Conservation (phyloP, 2,113 vertebrate genomes). For the Epinephelus fuscoguttatus region DNA sequence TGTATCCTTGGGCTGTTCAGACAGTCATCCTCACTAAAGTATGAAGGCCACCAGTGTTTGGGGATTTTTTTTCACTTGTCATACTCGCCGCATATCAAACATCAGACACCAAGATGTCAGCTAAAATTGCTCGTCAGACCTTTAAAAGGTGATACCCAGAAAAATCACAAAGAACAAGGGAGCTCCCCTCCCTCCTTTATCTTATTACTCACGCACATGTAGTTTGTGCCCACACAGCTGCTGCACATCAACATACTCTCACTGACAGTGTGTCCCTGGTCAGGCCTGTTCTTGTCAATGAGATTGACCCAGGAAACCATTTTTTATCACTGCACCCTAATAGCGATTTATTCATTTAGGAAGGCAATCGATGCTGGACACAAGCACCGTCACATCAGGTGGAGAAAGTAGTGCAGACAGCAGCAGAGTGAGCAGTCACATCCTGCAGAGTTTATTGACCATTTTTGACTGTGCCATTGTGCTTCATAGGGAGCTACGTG, state of each 20-base stretch:
- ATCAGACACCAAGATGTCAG: background rate
- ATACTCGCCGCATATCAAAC: background rate
- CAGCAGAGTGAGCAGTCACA: background rate
- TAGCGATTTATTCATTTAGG: conserved; percentile 47
- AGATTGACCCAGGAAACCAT: conserved; percentile 23
- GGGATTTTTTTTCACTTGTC: conserved; percentile 17
- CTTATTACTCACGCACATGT: conserved; percentile 32
- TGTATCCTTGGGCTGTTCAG: conserved; percentile 41
- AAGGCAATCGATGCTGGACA: conserved; percentile 30
- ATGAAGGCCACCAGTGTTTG: conserved; percentile 12
- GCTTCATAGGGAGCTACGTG: conserved; percentile 4
- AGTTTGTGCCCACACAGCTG: conserved; percentile 15
- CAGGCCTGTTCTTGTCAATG: conserved; percentile 26
- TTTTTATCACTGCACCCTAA: conserved; percentile 9
- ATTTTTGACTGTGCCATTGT: conserved; percentile 42
- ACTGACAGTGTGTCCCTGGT: background rate
- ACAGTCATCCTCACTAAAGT: conserved; percentile 10
- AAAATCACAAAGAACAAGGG: conserved; percentile 8
- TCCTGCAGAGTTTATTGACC: conserved; percentile 31
- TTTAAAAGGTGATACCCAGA: conserved; percentile 18
- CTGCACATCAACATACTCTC: conserved; percentile 22
- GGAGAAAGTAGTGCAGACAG: background rate
- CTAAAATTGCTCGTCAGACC: background rate
- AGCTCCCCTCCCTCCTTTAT: conserved; percentile 14
- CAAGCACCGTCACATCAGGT: conserved; percentile 8